Base-by-base conservation (phyloP, 2,888 invertebrate species). In the Crioceris asparagi region DNA sequence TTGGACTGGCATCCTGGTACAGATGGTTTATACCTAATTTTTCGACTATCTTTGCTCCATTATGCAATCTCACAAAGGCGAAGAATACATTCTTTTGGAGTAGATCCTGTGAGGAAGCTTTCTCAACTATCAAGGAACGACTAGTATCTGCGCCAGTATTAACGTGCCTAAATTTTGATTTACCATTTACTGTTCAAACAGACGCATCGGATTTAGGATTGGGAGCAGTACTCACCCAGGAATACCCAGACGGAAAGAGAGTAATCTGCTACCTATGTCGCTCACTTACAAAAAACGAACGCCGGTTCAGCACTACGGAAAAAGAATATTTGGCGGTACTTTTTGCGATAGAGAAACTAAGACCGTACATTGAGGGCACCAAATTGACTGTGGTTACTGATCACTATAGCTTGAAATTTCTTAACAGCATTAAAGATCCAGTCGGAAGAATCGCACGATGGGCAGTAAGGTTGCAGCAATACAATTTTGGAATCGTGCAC, bases 1-100 rank as follows among this genome's bases (percentile, higher is more conserved):
- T 41, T 7, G 50, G 49, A 5, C 29, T 43, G 11, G 36, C 43
- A 2, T 45, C 47, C 1, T 51, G 46, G 42, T 52, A 51, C 30
- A 36, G 51, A 6, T 33, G 47, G 17, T 52, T 52, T 17, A 34
- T 50, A 4, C 30, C 39, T 2, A 14, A 45, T 32, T 51, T 51
- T 37, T 41, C 48, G 3, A 32, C 32, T 11, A 15, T 44, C 4
- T 17, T 38, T n/a, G 44, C 45, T 2, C 44, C 44, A 2, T 17
- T 49, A 3, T 43, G 37, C 2, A 17, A 36, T 5, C 25, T 47
- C n/a, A 31, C 32, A 5, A 17, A 34, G 14, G 49, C 49, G 21
- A 39, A 43, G 12, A 23, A 26, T 2, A 17, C 26, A 14, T 47
- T 19, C 23, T 10, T 29, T 11, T 46, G 47, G 47, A 35, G 32